A percentile compares a stretch with the other conserved stretches of the same genome.
These are phyloP conservation scores for Tuta absoluta DNA, from an alignment of 2,888 invertebrate genomes.

Conservation along the genomic window DNA sequence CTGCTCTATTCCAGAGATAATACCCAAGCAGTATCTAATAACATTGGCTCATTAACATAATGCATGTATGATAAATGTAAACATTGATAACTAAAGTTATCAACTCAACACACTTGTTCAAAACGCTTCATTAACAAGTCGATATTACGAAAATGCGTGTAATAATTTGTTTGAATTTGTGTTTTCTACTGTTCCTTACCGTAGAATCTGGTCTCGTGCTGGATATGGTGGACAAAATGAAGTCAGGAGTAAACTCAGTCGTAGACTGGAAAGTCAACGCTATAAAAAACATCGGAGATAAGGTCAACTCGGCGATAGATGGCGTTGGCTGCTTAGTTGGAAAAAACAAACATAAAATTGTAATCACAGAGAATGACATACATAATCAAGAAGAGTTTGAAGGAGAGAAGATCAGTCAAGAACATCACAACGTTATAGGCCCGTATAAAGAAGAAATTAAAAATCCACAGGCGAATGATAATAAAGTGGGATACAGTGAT, in stretches of 20 bases:
- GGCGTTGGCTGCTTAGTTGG: background rate
- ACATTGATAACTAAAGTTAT: background rate
- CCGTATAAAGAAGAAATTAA: background rate
- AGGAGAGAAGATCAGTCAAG: background rate
- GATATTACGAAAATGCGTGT: background rate
- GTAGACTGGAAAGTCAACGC: constrained; percentile 12
- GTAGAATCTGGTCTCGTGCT: background rate
- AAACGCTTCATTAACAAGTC: background rate
- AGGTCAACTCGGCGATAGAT: constrained; percentile 1
- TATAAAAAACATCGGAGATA: background rate
- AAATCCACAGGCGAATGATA: background rate
- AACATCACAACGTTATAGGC: background rate
- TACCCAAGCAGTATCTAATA: no score
- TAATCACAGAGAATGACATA: background rate
- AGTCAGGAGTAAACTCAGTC: background rate
- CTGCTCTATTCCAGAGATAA: no score
- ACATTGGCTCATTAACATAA: no score
- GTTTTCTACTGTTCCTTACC: background rate
- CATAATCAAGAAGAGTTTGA: background rate
- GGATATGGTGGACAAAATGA: constrained; percentile 9
- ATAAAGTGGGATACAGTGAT: background rate
- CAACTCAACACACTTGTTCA: no score
- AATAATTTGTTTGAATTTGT: background rate
- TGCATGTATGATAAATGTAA: background rate
- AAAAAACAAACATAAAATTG: background rate